These are phyloP conservation scores for Aplocera efformata DNA, from an alignment of 2,888 invertebrate genomes.

Conservation along the genomic window DNA sequence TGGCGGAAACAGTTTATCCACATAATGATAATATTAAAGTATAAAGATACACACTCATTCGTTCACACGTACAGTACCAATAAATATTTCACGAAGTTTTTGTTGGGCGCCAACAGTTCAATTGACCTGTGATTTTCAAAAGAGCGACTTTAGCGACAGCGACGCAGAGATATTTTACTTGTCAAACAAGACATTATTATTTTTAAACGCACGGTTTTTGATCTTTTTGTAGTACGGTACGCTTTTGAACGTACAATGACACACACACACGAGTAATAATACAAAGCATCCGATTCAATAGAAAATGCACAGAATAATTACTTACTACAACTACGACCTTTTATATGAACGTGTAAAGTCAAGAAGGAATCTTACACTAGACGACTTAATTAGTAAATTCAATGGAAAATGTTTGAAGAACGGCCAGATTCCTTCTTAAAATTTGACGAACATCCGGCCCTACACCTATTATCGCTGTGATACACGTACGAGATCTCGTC, in stretches of 20 bases:
- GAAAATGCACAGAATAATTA: conserved; percentile 56
- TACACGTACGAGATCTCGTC: conserved; percentile 70
- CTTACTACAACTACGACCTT: conserved; percentile 58
- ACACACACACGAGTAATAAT: conserved; percentile 33
- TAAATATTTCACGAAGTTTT: conserved; percentile 39
- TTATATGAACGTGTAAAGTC: conserved; percentile 40
- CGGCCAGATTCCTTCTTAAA: conserved; percentile 52
- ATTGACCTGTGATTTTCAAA: conserved; percentile 16
- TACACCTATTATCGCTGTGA: conserved; percentile 77
- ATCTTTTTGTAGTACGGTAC: conserved; percentile 17
- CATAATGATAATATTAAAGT: conserved; percentile 48
- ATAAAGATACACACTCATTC: conserved; percentile 54
- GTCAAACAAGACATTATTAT: conserved; percentile 18
- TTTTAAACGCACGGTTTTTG: not conserved
- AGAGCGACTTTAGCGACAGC: conserved; percentile 4
- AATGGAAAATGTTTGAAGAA: conserved; percentile 21
- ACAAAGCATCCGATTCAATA: conserved; percentile 59
- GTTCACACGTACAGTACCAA: conserved; percentile 56
- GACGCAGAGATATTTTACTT: conserved; percentile 13
- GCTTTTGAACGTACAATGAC: conserved; percentile 19
- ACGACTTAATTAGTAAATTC: conserved; percentile 31
- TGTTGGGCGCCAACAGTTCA: conserved; percentile 19
- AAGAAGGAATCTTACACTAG: conserved; percentile 49
- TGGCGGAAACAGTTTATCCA: conserved; percentile 45
- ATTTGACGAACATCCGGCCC: conserved; percentile 50